Conservation (phyloP, 2,888 invertebrate species). For the Neria commutata region DNA sequence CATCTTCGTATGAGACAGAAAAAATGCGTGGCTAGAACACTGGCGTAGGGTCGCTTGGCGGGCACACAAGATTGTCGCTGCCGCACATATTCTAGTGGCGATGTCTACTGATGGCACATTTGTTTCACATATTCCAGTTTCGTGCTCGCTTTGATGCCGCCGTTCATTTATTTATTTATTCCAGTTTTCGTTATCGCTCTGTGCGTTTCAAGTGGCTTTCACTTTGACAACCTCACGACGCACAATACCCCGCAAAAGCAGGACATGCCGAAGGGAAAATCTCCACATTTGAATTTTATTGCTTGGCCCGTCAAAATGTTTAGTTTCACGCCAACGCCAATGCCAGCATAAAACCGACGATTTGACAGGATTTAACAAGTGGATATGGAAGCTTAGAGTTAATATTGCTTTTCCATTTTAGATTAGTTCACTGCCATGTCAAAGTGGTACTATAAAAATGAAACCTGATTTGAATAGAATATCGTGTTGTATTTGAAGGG, state of each 20-base stretch:
- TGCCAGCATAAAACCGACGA: background rate
- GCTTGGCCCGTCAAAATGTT: slow-evolving; percentile 51
- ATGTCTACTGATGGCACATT: slow-evolving; percentile 30
- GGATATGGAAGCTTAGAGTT: background rate
- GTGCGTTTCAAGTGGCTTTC: slow-evolving; percentile 4
- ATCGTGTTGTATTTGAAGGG: too few relatives aligned
- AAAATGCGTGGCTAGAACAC: slow-evolving; percentile 55
- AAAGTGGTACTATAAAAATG: too few relatives aligned
- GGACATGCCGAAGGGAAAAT: slow-evolving; percentile 42
- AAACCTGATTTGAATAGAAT: too few relatives aligned
- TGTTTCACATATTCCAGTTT: slow-evolving; percentile 36
- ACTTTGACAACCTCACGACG: slow-evolving; percentile 43
- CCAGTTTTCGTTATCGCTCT: slow-evolving; percentile 27
- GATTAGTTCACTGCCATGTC: too few relatives aligned
- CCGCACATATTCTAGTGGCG: slow-evolving; percentile 4
- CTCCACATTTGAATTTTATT: slow-evolving; percentile 61
- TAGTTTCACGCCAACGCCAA: slow-evolving; percentile 34
- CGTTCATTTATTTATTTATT: slow-evolving; percentile 30
- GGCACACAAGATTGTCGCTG: background rate
- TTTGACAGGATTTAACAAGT: background rate
- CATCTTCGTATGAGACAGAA: slow-evolving; percentile 42
- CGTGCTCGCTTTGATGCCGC: slow-evolving; percentile 35
- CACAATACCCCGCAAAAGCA: too few relatives aligned
- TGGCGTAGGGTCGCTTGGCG: slow-evolving; percentile 5
- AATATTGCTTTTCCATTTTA: background rate